These are phyloP conservation scores for Gallirallus australis DNA, from an alignment of 2,797 vertebrate genomes.

Conservation along the genomic window DNA sequence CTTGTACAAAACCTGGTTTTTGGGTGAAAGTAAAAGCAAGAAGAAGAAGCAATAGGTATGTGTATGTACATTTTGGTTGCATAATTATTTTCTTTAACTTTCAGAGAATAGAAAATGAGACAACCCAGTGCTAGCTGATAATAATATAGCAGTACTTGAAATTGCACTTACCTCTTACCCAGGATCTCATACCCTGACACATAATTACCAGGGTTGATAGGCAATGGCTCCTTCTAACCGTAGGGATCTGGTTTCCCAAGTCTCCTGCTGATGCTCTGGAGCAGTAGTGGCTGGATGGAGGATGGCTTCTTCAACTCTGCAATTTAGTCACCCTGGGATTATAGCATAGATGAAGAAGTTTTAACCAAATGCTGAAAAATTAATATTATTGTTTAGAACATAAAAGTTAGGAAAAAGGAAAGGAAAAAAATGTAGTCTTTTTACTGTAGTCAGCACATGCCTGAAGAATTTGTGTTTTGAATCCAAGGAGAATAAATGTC, in stretches of 20 bases:
- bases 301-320: neutral
- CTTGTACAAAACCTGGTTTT: neutral
- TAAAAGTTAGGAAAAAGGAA: neutral
- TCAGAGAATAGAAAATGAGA: slow-evolving; percentile 51
- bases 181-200: slow-evolving; percentile 45
- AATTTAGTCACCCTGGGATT: neutral
- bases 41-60: neutral
- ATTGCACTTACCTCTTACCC: slow-evolving; percentile 29
- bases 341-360: neutral
- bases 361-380: neutral
- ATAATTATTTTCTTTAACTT: neutral
- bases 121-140: slow-evolving; percentile 42
- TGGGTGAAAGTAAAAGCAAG: neutral
- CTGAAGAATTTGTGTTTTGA: neutral
- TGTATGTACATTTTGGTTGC: neutral
- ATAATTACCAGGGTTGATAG: slow-evolving; percentile 32
- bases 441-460: neutral
- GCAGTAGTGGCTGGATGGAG: neutral
- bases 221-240: neutral
- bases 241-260: neutral
- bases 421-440: neutral
- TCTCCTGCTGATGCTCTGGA: neutral
- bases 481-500: neutral
- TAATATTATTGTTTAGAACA: neutral
- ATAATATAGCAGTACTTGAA: slow-evolving; percentile 37